Evolutionary conservation across 2,113 vertebrate species (phyloP), one percentile per base, ranked within the genome.

Genomic region (Laterallus jamaicensis): DNA sequence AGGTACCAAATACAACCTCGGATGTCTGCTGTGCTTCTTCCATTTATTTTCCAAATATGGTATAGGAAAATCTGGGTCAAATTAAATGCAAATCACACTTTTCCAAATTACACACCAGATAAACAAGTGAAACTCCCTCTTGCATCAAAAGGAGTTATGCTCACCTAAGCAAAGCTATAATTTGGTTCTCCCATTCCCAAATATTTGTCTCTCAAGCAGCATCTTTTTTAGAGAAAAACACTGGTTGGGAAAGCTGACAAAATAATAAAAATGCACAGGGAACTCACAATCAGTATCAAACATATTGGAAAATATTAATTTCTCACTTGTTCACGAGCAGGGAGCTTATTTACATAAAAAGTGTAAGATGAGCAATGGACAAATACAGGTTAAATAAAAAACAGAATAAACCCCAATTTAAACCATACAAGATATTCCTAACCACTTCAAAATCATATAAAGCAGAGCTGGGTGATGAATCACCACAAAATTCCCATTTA

Each of bases 261-360:
- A 82, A 88, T 80, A 79, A 91, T 96, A 94, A 93, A 97, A 96
- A 96, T 69, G 87, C 55, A 93, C 49, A 31, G 66, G 91, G 80
- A 96, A 69, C 62, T 89, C 89, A 64, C 47, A 81, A 80, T 89
- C 83, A 91, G 62, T 59, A 81, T 79, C 77, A 92, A 95, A 80
- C 31, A 24, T 59, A 71, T 50, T 68, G 97, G 91, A 97, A 97
- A 97, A 95, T 87, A 95, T 16, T 94, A 14, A 77, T 94, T 94
- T 95, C 55, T 92, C 73, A 93, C 93, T 89, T 84, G 42, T 54
- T 94, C 73, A 86, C 84, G 44, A 86, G 31, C 9, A 83, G 78
- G 75, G 54, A 93, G 58, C 42, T 96, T 70, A 96, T 93, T 97
- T 96, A 91, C 74, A 94, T 94, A 88, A 93, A 88, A 96, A 77